A percentile compares a stretch with the other conserved stretches of the same genome.
Evolutionary conservation across 1,140 invertebrate species (phyloP).

Genomic region (Metopolophium dirhodum): DNA sequence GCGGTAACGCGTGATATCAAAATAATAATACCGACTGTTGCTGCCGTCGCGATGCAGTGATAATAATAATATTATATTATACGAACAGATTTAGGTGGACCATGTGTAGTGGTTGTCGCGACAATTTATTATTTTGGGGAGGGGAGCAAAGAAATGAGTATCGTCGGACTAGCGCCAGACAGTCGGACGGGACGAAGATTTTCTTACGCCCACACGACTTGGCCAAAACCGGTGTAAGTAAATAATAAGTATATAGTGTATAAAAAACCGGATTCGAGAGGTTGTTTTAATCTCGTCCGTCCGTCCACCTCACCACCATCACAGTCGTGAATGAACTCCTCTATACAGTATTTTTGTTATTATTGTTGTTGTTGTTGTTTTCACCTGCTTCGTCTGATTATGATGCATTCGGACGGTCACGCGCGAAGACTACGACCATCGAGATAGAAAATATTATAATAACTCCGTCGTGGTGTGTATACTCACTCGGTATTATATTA

Average conservation of each 20-base stretch:
- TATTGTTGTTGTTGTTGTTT: constrained; percentile 41
- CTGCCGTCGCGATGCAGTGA: not conserved
- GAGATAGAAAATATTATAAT: constrained; percentile 11
- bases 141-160: not conserved
- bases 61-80: not conserved
- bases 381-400: not conserved
- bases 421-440: not conserved
- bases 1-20: not conserved
- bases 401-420: not conserved
- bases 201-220: constrained; percentile 8
- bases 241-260: too few species aligned
- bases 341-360: not conserved
- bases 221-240: constrained; percentile 7
- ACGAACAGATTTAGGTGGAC: not conserved
- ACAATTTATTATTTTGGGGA: not conserved
- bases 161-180: not conserved
- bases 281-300: not conserved
- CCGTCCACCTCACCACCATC: not conserved
- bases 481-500: not conserved
- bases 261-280: constrained; percentile 1
- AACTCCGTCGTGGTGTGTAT: not conserved
- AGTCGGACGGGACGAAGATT: constrained; percentile 41
- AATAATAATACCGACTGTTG: not conserved
- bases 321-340: not conserved
- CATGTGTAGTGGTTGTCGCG: not conserved